Conservation (phyloP, 2,113 vertebrate genomes). For the Sphyrna mokarran region DNA sequence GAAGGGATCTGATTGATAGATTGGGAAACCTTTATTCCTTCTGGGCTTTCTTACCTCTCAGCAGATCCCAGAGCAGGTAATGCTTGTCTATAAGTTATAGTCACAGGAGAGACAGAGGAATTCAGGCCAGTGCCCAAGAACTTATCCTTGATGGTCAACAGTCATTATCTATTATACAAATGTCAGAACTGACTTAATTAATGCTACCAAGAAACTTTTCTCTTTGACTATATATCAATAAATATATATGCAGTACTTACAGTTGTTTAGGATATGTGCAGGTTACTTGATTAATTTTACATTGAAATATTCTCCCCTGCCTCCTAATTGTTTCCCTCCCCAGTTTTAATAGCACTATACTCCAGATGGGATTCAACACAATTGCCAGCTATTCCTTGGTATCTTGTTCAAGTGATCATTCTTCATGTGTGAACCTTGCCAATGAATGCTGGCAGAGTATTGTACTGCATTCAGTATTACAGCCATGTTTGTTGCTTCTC, state of each 20-base stretch:
- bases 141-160: not conserved
- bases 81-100: not conserved
- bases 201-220: not conserved
- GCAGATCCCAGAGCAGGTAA: not conserved
- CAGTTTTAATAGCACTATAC: not conserved
- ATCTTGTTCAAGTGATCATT: not conserved
- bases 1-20: not conserved
- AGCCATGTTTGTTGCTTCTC: not conserved
- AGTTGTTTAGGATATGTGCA: not conserved
- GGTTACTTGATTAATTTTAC: not conserved
- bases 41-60: not conserved
- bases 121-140: not conserved
- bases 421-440: not conserved
- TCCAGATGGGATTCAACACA: not conserved
- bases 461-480: not conserved
- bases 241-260: not conserved
- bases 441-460: not conserved
- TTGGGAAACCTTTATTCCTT: not conserved
- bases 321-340: not conserved
- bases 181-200: not conserved
- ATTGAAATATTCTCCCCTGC: not conserved
- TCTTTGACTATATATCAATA: not conserved
- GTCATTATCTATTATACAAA: not conserved
- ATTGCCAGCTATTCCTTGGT: not conserved
- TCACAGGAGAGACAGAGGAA: not conserved